phyloP scores from a whole-genome alignment of 2,888 invertebrate genomes.

The Thysanoteuthis rhombus region DNA sequence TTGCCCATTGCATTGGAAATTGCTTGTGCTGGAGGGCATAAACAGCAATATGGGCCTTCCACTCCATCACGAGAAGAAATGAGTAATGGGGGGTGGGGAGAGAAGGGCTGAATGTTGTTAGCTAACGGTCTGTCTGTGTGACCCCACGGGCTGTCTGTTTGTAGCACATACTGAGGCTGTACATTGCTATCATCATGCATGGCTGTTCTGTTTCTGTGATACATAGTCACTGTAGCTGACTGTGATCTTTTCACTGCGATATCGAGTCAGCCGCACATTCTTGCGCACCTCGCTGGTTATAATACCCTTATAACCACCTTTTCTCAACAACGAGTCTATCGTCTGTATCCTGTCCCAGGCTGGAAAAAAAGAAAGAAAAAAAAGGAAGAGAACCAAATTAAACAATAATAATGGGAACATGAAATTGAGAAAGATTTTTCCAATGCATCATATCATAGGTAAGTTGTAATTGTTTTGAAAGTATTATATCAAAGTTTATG shows the following conservation, averaged over 20 bases:
- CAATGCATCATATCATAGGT: not conserved
- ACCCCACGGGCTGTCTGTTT: not conserved
- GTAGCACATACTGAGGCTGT: not conserved
- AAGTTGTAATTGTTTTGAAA: not conserved
- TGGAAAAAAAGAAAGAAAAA: slow-evolving; percentile 65
- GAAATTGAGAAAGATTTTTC: not conserved
- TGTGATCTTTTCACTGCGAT: slow-evolving; percentile 93
- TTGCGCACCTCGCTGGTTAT: slow-evolving; percentile 73
- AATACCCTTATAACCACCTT: slow-evolving; percentile 91
- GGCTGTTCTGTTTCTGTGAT: slow-evolving; percentile 59
- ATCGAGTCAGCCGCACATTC: slow-evolving; percentile 92
- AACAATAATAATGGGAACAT: not conserved
- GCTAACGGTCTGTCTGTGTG: not conserved
- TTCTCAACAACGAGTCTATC: slow-evolving; percentile 94
- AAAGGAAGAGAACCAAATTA: slow-evolving; percentile 45
- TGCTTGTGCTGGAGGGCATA: slow-evolving; percentile 2
- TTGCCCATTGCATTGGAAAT: not conserved
- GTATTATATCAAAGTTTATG: too few relatives aligned
- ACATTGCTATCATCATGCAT: slow-evolving; percentile 56
- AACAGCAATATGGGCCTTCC: slow-evolving; percentile 17
- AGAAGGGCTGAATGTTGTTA: slow-evolving; percentile 1
- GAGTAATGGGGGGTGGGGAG: not conserved
- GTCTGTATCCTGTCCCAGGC: slow-evolving; percentile 99
- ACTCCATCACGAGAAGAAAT: slow-evolving; percentile 13
- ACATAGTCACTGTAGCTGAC: slow-evolving; percentile 65